A percentile compares a stretch with the other conserved stretches of the same genome.
These are phyloP conservation scores for Poecilia velifera DNA, from an alignment of 2,797 vertebrate species.

Conservation along the genomic window DNA sequence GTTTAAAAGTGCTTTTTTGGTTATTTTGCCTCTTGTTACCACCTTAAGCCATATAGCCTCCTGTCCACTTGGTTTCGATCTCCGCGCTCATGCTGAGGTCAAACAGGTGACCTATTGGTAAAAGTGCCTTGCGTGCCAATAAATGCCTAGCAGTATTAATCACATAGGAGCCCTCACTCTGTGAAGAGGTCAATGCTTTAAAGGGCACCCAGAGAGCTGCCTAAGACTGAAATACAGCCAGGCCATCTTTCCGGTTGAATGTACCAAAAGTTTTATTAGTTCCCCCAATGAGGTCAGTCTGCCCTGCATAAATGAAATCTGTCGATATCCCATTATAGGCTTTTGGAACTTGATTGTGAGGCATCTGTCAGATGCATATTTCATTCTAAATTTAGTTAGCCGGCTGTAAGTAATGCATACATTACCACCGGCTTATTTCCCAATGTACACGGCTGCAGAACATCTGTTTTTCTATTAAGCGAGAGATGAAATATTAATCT, in stretches of 20 bases:
- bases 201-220: constrained; percentile 74
- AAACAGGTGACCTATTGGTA: constrained; percentile 81
- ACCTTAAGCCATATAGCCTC: constrained; percentile 63
- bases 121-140: constrained; percentile 80
- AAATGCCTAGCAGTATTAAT: constrained; percentile 80
- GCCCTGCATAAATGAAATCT: constrained; percentile 74
- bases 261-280: constrained; percentile 79
- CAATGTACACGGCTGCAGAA: constrained; percentile 66
- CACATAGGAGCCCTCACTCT: constrained; percentile 73
- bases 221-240: constrained; percentile 72
- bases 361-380: constrained; percentile 78
- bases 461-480: constrained; percentile 79
- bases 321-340: constrained; percentile 78
- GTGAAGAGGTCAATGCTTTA: constrained; percentile 77
- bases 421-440: constrained; percentile 68
- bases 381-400: constrained; percentile 78
- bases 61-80: constrained; percentile 73
- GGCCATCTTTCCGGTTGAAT: constrained; percentile 73
- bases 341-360: constrained; percentile 72
- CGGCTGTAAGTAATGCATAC: constrained; percentile 72
- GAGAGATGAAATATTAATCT: constrained; percentile 77
- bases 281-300: constrained; percentile 71
- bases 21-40: constrained; percentile 62
- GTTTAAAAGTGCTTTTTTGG: constrained; percentile 48
- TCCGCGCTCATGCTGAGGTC: constrained; percentile 59